A percentile compares a stretch with the other conserved stretches of the same genome.
Evolutionary conservation across 1,140 invertebrate species (phyloP).

Genomic region (Manduca sexta): DNA sequence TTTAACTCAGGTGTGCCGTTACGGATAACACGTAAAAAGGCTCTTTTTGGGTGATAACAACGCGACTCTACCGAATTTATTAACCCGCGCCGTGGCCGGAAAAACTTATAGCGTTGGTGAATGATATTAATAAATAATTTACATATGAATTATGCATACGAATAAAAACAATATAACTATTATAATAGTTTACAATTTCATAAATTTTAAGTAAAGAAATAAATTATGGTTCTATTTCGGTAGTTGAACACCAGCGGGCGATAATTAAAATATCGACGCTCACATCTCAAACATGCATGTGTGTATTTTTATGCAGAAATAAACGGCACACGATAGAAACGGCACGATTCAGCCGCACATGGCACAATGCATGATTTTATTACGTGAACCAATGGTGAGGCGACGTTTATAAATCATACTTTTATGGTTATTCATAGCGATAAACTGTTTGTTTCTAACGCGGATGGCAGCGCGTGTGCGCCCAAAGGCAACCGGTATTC

Average conservation of each 20-base stretch:
- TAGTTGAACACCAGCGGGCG: background rate
- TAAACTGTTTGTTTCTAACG: slow-evolving; percentile 41
- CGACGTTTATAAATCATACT: slow-evolving; percentile 55
- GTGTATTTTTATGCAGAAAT: slow-evolving; percentile 18
- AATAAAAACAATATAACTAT: too few relatives aligned
- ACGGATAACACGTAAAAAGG: background rate
- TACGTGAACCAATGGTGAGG: slow-evolving; percentile 30
- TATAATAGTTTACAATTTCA: too few relatives aligned
- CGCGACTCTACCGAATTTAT: too few relatives aligned
- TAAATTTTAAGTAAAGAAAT: too few relatives aligned
- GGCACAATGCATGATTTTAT: slow-evolving; percentile 38
- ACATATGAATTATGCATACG: too few relatives aligned
- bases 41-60: too few relatives aligned
- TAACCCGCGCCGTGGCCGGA: too few relatives aligned
- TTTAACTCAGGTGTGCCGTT: slow-evolving; percentile 18
- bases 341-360: slow-evolving; percentile 31
- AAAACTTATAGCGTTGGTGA: too few relatives aligned
- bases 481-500: slow-evolving; percentile 10
- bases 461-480: slow-evolving; percentile 23
- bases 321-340: slow-evolving; percentile 25
- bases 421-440: slow-evolving; percentile 52
- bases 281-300: background rate
- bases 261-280: background rate
- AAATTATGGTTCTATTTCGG: too few relatives aligned
- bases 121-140: too few relatives aligned